These are phyloP conservation scores for Xestia xanthographa DNA, from an alignment of 2,888 invertebrate species.

Conservation along the genomic window DNA sequence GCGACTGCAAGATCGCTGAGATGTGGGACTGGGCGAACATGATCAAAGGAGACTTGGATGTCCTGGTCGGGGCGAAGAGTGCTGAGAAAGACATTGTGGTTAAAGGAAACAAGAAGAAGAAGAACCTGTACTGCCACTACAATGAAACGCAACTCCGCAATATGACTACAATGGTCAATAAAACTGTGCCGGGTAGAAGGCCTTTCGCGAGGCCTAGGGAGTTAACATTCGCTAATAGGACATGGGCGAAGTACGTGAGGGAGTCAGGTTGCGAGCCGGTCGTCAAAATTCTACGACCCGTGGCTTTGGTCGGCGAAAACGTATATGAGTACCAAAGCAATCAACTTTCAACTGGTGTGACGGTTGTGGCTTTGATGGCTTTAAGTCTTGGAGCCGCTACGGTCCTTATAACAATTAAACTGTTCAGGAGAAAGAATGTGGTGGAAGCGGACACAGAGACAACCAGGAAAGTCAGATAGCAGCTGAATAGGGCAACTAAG, in stretches of 20 bases:
- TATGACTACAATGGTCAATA: slow-evolving; percentile 86
- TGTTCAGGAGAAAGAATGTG: slow-evolving; percentile 74
- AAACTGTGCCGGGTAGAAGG: slow-evolving; percentile 89
- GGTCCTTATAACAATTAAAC: slow-evolving; percentile 82
- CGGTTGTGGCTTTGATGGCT: slow-evolving; percentile 81
- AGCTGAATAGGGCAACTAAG: slow-evolving; percentile 53
- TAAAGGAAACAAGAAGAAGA: slow-evolving; percentile 92
- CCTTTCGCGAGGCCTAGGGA: slow-evolving; percentile 91
- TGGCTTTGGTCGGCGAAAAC: slow-evolving; percentile 80
- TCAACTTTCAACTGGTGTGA: slow-evolving; percentile 76
- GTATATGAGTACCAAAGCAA: slow-evolving; percentile 68
- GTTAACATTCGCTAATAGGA: slow-evolving; percentile 91
- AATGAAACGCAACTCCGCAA: slow-evolving; percentile 90
- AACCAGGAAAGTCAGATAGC: slow-evolving; percentile 82
- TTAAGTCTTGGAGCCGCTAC: slow-evolving; percentile 77
- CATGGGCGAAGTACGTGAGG: slow-evolving; percentile 93
- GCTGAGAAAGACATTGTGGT: slow-evolving; percentile 91
- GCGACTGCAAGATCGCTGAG: slow-evolving; percentile 92
- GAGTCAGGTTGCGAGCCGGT: slow-evolving; percentile 92
- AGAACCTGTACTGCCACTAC: slow-evolving; percentile 92
- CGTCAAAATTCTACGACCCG: slow-evolving; percentile 86
- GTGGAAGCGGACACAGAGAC: slow-evolving; percentile 77
- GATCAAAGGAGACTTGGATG: slow-evolving; percentile 91
- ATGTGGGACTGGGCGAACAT: slow-evolving; percentile 94
- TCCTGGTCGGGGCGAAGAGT: slow-evolving; percentile 92